Evolutionary conservation across 2,797 vertebrate species (phyloP), one percentile per base, ranked within the genome.

Genomic region (Nyctibius grandis): DNA sequence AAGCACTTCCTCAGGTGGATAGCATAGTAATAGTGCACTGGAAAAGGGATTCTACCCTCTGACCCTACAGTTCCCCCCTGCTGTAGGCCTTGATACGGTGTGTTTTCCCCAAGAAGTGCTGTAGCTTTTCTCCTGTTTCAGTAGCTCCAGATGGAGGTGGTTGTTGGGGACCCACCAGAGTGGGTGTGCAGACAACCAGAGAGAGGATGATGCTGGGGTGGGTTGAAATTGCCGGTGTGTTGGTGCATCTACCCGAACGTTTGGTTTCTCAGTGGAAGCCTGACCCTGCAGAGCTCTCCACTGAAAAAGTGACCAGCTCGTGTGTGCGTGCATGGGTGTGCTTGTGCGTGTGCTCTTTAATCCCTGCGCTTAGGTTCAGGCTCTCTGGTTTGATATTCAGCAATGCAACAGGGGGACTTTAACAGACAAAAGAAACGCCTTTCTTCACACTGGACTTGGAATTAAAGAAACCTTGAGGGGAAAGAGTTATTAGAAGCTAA

Each of bases 241-340:
- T 42, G 48, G 18, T 78, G 29, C n/a, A 28, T 31, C 44, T 67
- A 1, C 59, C 50, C 29, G 28, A 48, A 48, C 11, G 45, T 47
- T 19, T 3, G 11, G 16, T 4, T 75, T 80, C 51, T 57, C 29
- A 9, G 11, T 29, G 72, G 22, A 45, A 45, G 15, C 18, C 65
- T 64, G 65, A 17, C n/a, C 40, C n/a, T 63, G 54, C 68, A 75
- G 80, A 76, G 63, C n/a, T 83, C 53, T 20, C 25, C 53, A 20
- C 17, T 34, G 54, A 22, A 23, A n/a, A 19, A n/a, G 3, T 1
- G 13, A n/a, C 18, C 28, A 12, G 16, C 11, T 38, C 4, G 0
- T 8, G 11, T 23, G 34, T 44, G 26, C 26, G 12, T 28, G 28
- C 6, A 4, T 11, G 8, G 4, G 33, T 34, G 44, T 29, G 44